Evolutionary conservation across 2,797 vertebrate species (phyloP), one percentile per base, ranked within the genome.

Genomic region (Protosalanx chinensis): DNA sequence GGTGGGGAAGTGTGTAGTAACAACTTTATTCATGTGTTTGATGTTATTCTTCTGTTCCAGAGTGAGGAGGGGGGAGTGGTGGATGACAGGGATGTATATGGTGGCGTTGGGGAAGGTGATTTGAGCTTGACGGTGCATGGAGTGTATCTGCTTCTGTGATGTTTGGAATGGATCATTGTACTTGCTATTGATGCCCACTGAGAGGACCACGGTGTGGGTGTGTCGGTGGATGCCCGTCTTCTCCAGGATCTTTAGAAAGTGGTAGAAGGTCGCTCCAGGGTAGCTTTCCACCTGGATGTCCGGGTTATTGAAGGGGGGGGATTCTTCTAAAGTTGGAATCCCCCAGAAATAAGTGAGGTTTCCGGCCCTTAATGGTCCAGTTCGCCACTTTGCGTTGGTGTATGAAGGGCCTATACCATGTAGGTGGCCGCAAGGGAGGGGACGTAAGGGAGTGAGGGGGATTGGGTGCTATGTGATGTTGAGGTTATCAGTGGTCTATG

Each of bases 121-220:
- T 1, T 64, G 3, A 7, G 62, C 62, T 18, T 7, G 2, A 1
- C 6, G 3, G 8, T 49, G 3, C 20, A 67, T n/a, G 41, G 8
- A 3, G 2, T 6, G 10, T 15, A 67, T 4, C 6, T 67, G 66
- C 1, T 35, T 68, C 5, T 33, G 30, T 2, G 7, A 30, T 5
- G 66, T 68, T 12, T 57, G 23, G 4, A 13, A 5, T 6, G 51
- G 66, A 51, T 68, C 66, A n/a, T 35, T n/a, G 18, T 68, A 51
- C 29, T 51, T 58, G 29, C 57, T 57, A 18, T 68, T 57, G 16
- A 35, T 32, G 1, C 51, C 67, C 29, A 57, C 3, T 0, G 30
- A 68, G 49, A 68, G 27, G 4, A 68, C 20, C 13, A 68, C 27
- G 7, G 20, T 33, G 5, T 41, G 10, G 4, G 41, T 27, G 12